A percentile compares a stretch with the other conserved stretches of the same genome.
These are phyloP conservation scores for Ispidina lecontei DNA, from an alignment of 2,797 vertebrate genomes.

Conservation along the genomic window DNA sequence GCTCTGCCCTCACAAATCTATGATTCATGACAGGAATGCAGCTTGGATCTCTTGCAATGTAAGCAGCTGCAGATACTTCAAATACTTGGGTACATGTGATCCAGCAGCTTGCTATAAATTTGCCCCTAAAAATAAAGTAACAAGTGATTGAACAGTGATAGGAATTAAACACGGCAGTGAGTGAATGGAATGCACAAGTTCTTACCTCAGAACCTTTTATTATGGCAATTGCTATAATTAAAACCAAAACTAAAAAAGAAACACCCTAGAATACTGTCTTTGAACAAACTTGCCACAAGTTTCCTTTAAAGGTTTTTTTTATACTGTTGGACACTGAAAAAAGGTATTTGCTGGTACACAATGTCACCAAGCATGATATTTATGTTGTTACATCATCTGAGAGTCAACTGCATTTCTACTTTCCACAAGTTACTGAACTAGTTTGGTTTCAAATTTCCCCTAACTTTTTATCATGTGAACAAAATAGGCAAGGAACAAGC, in stretches of 20 bases:
- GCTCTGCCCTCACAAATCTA: conserved; percentile 76
- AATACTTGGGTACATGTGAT: conserved; percentile 85
- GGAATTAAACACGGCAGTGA: conserved; percentile 80
- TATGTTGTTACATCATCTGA: conserved; percentile 65
- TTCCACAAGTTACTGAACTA: conserved; percentile 23
- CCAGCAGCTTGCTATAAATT: conserved; percentile 83
- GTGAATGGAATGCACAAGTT: conserved; percentile 81
- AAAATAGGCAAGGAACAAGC: background rate
- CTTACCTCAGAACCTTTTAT: conserved; percentile 80
- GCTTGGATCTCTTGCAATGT: conserved; percentile 83
- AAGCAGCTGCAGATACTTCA: conserved; percentile 86
- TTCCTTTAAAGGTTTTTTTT: conserved; percentile 9
- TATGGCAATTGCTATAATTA: conserved; percentile 79
- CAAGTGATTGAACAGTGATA: conserved; percentile 84
- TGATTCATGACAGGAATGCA: conserved; percentile 84
- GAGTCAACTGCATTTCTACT: conserved; percentile 43
- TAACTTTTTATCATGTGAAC: background rate
- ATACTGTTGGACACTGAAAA: background rate
- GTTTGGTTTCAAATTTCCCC: conserved; percentile 38
- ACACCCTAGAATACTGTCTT: conserved; percentile 44
- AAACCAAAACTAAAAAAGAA: conserved; percentile 69
- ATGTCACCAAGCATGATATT: conserved; percentile 39
- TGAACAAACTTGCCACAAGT: conserved; percentile 25
- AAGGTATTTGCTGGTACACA: conserved; percentile 26
- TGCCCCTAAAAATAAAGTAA: conserved; percentile 86